These are phyloP conservation scores for Campylorhamphus procurvoides DNA, from an alignment of 2,113 vertebrate species.

Conservation along the genomic window DNA sequence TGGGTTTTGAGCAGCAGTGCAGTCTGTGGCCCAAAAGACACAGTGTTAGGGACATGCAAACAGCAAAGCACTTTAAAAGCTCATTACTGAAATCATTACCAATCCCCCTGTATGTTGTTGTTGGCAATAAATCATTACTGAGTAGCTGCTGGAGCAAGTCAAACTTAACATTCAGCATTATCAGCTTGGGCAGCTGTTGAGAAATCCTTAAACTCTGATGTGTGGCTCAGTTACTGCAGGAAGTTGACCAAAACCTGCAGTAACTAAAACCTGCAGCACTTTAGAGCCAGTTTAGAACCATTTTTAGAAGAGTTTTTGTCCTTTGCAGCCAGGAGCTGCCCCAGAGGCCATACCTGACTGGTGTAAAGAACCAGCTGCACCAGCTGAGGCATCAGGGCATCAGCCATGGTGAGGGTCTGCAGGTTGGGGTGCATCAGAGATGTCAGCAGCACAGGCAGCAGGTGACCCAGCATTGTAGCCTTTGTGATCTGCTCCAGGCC, in stretches of 20 bases:
- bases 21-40: slow-evolving; percentile 82
- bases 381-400: slow-evolving; percentile 96
- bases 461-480: slow-evolving; percentile 95
- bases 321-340: not conserved
- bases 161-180: not conserved
- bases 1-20: slow-evolving; percentile 96
- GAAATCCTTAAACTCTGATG: not conserved
- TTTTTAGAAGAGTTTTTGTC: not conserved
- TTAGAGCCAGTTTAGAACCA: not conserved
- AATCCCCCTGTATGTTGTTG: not conserved
- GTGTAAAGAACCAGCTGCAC: slow-evolving; percentile 97
- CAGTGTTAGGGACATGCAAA: not conserved
- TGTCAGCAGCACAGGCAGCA: slow-evolving; percentile 92
- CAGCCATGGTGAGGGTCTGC: slow-evolving; percentile 92
- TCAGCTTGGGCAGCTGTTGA: not conserved
- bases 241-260: not conserved
- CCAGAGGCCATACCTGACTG: slow-evolving; percentile 83
- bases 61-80: not conserved
- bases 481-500: slow-evolving; percentile 97
- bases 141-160: not conserved
- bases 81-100: not conserved
- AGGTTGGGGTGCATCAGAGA: slow-evolving; percentile 98
- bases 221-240: not conserved
- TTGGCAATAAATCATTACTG: not conserved
- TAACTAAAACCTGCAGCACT: not conserved